Evolutionary conservation across 2,113 vertebrate species (phyloP), one percentile per base, ranked within the genome.

Genomic region (Cricetomys ansorgei): DNA sequence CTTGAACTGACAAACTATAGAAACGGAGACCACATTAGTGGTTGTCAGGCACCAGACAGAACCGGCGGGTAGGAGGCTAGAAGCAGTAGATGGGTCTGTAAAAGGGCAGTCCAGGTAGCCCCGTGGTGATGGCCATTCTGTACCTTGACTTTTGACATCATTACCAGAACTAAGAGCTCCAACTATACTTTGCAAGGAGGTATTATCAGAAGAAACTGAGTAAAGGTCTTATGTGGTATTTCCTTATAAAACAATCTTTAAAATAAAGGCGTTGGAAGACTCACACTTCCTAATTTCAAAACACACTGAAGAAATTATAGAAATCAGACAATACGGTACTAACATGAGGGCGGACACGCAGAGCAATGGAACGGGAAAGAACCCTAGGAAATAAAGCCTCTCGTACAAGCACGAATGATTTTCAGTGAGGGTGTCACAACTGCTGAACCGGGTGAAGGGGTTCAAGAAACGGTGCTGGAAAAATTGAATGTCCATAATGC

Each of bases 251-350:
- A 85, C 13, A n/a, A 80, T 84, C 43, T 77, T 86, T 9, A 77
- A 70, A 94, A 89, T 57, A 88, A 57, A 45, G 57, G 81, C 76
- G 17, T 72, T 67, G 73, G 45, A 94, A 19, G 67, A 70, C 17
- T 73, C 40, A 90, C 4, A 59, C 29, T 92, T 89, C 88, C 48
- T 73, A 45, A 65, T 93, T 89, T 87, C 31, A 93, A 70, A 92
- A 89, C n/a, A 75, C 43, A 93, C 40, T 72, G 29, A 43, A 50
- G 65, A 97, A 64, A 55, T n/a, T 40, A 34, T 34, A 75, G 17
- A 57, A 79, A 80, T 73, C 55, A 72, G 94, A 88, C 5, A 31
- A 37, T 50, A 53, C 50, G 7, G 37, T 40, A 37, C 15, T n/a
- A 27, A 13, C 3, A 50, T 15, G 75, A 84, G 90, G 81, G 73